Conservation (phyloP, 1,140 invertebrate genomes). For the Stenopsyche tienmushanensis region DNA sequence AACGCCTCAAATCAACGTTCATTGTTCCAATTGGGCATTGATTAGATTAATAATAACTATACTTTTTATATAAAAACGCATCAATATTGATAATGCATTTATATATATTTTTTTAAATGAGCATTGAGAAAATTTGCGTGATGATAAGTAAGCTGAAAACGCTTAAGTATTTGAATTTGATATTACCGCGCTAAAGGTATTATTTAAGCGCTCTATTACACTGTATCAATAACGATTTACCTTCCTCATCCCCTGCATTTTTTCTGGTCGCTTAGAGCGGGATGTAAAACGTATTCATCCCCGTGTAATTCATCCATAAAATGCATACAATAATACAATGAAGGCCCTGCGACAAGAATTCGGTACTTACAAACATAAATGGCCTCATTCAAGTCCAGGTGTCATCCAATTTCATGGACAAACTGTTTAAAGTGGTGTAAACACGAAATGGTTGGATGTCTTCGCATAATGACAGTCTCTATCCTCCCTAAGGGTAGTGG, state of each 20-base stretch:
- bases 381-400: slow-evolving; percentile 27
- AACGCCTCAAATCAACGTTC: no score
- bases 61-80: no score
- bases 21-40: no score
- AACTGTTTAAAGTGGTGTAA: slow-evolving; percentile 32
- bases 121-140: no score
- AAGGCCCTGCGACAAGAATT: slow-evolving; percentile 26
- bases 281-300: slow-evolving; percentile 7
- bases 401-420: slow-evolving; percentile 35
- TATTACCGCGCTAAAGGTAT: no score
- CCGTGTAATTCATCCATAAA: slow-evolving; percentile 17
- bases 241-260: not conserved
- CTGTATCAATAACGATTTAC: slow-evolving; percentile 15
- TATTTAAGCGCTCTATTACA: slow-evolving; percentile 29
- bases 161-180: no score
- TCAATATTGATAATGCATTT: no score
- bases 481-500: no score
- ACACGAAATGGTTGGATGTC: slow-evolving; percentile 12
- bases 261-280: not conserved
- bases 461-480: not conserved
- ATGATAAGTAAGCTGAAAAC: no score
- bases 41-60: no score
- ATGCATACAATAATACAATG: slow-evolving; percentile 6
- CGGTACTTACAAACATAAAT: slow-evolving; percentile 20
- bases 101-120: no score